phyloP scores from a whole-genome alignment of 2,888 invertebrate genomes.

The Beris morrisii region DNA sequence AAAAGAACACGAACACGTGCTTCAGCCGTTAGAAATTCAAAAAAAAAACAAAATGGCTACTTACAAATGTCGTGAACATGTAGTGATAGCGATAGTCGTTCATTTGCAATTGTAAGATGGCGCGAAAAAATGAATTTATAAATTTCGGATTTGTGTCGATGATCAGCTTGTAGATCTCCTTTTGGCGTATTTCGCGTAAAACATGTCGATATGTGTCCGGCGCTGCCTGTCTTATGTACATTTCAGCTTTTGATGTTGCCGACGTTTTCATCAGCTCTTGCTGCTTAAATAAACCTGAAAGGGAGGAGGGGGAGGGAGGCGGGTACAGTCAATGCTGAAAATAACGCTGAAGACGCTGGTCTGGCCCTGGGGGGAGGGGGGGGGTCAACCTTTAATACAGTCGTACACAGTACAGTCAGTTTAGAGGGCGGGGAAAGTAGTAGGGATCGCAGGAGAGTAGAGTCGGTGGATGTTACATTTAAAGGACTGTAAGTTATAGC shows the following conservation, averaged over 20 bases:
- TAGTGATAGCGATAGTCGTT: not conserved
- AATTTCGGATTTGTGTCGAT: slow-evolving; percentile 84
- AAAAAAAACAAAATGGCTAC: slow-evolving; percentile 55
- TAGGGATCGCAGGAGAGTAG: no score
- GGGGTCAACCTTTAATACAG: not conserved
- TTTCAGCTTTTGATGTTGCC: slow-evolving; percentile 66
- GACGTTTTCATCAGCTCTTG: slow-evolving; percentile 79
- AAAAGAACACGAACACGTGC: no score
- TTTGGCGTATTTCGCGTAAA: slow-evolving; percentile 71
- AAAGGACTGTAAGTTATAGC: no score
- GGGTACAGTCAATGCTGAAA: not conserved
- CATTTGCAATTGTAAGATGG: slow-evolving; percentile 64
- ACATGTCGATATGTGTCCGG: slow-evolving; percentile 68
- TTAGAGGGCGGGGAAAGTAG: no score
- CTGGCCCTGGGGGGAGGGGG: not conserved
- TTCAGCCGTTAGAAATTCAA: not conserved
- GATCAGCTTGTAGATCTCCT: slow-evolving; percentile 83
- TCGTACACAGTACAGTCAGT: not conserved
- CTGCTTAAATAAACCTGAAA: slow-evolving; percentile 75
- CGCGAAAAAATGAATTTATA: slow-evolving; percentile 80
- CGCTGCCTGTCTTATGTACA: slow-evolving; percentile 78
- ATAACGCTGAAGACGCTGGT: not conserved
- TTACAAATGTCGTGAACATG: slow-evolving; percentile 79
- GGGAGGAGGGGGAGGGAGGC: not conserved
- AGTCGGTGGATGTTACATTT: no score